Evolutionary conservation across 1,140 invertebrate genomes (phyloP).

Genomic region (Psilanteris sp.): DNA sequence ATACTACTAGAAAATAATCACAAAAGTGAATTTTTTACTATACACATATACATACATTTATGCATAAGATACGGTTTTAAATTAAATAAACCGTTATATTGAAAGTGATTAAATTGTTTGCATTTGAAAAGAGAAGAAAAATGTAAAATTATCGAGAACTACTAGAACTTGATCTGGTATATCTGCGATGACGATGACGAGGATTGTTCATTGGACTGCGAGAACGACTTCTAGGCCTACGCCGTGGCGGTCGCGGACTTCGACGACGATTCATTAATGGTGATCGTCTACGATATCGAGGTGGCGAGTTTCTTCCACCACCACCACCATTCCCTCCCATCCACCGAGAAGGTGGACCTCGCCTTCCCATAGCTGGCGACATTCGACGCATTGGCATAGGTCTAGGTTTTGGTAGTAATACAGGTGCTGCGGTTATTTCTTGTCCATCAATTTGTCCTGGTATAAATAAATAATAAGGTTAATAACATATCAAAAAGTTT

Average conservation of each 20-base stretch:
- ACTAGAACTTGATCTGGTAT: constrained; percentile 89
- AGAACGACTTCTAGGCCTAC: constrained; percentile 82
- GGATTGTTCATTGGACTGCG: constrained; percentile 82
- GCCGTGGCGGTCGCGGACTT: constrained; percentile 82
- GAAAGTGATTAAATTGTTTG: not conserved
- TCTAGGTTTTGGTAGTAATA: constrained; percentile 88
- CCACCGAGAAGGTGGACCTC: constrained; percentile 80
- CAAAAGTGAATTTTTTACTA: constrained; percentile 6
- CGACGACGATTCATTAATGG: constrained; percentile 84
- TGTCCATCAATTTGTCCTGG: constrained; percentile 91
- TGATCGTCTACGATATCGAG: constrained; percentile 83
- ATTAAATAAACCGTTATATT: constrained; percentile 12
- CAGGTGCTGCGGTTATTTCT: constrained; percentile 95
- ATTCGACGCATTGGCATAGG: constrained; percentile 84
- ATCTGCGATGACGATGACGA: constrained; percentile 84
- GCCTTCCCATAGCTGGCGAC: constrained; percentile 82
- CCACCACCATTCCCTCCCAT: constrained; percentile 75
- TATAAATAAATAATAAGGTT: no score
- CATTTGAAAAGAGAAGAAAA: constrained; percentile 35
- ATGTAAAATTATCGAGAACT: constrained; percentile 85
- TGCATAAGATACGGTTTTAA: constrained; percentile 10
- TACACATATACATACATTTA: constrained; percentile 33
- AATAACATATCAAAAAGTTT: no score
- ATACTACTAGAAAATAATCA: constrained; percentile 1
- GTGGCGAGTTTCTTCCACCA: constrained; percentile 74